Evolutionary conservation across 2,888 invertebrate species (phyloP), one percentile per base, ranked within the genome.

Genomic region (Aspidiotus rigidus): DNA sequence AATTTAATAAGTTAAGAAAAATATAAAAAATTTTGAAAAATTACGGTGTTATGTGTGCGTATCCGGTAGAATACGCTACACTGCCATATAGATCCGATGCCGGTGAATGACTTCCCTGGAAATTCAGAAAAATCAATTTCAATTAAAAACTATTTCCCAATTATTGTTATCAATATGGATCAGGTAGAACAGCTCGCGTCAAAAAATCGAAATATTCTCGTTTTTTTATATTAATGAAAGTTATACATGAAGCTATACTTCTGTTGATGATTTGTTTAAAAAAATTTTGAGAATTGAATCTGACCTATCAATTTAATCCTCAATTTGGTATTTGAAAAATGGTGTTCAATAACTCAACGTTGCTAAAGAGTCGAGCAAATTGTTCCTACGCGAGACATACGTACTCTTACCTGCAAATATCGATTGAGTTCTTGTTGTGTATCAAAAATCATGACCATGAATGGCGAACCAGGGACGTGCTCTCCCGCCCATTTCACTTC

Each of bases 371-470:
- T 3, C 53, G 5, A 53, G n/a, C n/a, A 28, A 28, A 28, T 28
- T 1, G 28, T 28, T 28, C 28, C 28, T 3, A 28, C 28, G 28
- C n/a, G 13, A 53, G 53, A 11, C 13, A 69, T 41, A 9, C 11
- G 15, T 7, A 42, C 54, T 69, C 70, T 74, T 75, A 81, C 81
- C 79, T 82, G 82, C 64, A 82, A 75, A 73, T 82, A 80, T 75
- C 82, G 78, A 73, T 81, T 84, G 72, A 97, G 83, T 79, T 99
- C 98, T 78, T 97, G 94, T 78, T 97, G 94, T 9, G 98, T 98
- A 79, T 99, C 99, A 79, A 98, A 96, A 76, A 99, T 99, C 90
- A 96, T 93, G 73, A 99, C 96, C 72, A 92, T 90, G 84, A 99
- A 99, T 0, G 99, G 98, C 57, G 95, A 96, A 69, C 98, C 98